Conservation (phyloP, 1,140 invertebrate genomes). For the Trichonephila clavata region DNA sequence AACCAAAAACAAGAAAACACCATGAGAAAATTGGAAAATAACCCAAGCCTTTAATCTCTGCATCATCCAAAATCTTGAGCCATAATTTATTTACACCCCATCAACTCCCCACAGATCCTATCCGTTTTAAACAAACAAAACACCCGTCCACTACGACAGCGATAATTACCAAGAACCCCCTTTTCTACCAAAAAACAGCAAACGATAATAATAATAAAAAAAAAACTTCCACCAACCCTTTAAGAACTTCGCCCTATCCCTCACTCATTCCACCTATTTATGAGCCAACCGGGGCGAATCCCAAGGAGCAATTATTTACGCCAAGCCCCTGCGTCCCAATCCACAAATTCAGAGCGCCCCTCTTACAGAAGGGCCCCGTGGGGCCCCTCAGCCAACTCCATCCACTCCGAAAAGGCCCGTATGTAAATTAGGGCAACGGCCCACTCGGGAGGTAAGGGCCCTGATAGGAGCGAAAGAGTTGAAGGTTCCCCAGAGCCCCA, state of each 20-base stretch:
- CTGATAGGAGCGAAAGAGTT: conserved; percentile 68
- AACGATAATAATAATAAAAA: neutral
- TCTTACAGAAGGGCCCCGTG: neutral
- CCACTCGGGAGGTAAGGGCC: conserved; percentile 12
- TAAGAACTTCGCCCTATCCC: neutral
- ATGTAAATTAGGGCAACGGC: conserved; percentile 63
- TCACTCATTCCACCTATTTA: conserved; percentile 33
- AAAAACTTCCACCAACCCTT: neutral
- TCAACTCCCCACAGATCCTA: neutral
- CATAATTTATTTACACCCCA: neutral
- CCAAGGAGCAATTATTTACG: conserved; percentile 63
- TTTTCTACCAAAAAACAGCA: neutral
- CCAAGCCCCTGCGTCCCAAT: conserved; percentile 37
- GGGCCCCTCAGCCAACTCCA: neutral
- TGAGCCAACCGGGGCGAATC: neutral
- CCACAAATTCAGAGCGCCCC: conserved; percentile 49
- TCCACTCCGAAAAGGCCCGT: conserved; percentile 23
- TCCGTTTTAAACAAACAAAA: neutral
- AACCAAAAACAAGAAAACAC: too few species aligned
- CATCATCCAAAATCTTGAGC: neutral
- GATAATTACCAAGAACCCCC: neutral
- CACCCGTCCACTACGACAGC: neutral
- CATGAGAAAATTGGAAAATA: too few species aligned
- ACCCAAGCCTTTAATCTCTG: neutral
- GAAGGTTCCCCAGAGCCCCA: conserved; percentile 40